A percentile compares a stretch with the other conserved stretches of the same genome.
Evolutionary conservation across 1,140 invertebrate genomes (phyloP).

Genomic region (Anastrepha ludens): DNA sequence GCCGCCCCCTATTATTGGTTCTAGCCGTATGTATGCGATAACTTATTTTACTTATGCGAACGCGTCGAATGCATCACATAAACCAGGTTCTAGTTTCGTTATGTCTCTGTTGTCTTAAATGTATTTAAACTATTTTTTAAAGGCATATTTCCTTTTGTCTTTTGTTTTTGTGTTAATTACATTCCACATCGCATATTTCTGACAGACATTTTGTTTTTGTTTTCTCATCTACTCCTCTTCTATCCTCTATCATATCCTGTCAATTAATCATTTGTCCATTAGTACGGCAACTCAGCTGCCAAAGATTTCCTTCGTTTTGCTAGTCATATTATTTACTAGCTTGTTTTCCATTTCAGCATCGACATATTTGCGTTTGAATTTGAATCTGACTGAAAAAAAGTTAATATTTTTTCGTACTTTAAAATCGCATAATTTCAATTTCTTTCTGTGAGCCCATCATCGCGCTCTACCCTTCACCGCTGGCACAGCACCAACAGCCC

Average conservation of each 20-base stretch:
- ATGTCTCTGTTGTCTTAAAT: too few relatives aligned
- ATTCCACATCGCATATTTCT: too few relatives aligned
- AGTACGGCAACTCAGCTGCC: background rate
- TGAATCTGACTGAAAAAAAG: background rate
- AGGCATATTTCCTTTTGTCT: too few relatives aligned
- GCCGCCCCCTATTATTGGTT: too few relatives aligned
- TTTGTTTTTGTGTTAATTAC: too few relatives aligned
- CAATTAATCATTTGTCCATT: slow-evolving; percentile 19
- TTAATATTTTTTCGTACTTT: background rate
- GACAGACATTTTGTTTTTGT: too few relatives aligned
- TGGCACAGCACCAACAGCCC: background rate
- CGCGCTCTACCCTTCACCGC: background rate
- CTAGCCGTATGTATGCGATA: too few relatives aligned
- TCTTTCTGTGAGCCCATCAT: background rate
- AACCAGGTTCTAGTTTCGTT: too few relatives aligned
- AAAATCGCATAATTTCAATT: background rate
- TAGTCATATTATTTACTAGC: background rate
- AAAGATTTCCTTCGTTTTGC: background rate
- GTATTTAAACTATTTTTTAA: too few relatives aligned
- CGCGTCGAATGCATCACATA: too few relatives aligned
- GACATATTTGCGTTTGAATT: slow-evolving; percentile 26
- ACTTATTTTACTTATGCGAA: too few relatives aligned
- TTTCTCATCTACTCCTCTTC: too few relatives aligned
- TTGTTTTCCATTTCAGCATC: background rate
- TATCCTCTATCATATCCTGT: background rate